A percentile compares a stretch with the other conserved stretches of the same genome.
Evolutionary conservation across 2,797 vertebrate species (phyloP).

Genomic region (Acipenser ruthenus): DNA sequence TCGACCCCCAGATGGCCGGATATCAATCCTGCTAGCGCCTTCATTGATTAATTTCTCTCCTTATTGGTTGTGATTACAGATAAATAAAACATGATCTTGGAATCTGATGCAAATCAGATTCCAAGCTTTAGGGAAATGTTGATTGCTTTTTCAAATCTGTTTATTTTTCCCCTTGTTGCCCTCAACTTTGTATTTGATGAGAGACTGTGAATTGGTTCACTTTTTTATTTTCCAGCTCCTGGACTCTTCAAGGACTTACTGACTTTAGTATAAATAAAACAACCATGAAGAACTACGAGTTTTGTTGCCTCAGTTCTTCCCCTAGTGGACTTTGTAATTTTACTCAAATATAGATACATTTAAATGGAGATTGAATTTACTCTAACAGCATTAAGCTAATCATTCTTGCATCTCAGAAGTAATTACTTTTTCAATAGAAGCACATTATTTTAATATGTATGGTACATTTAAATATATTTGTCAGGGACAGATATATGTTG

Average conservation of each 20-base stretch:
- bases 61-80: conserved; percentile 83
- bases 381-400: no score
- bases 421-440: no score
- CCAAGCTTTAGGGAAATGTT: conserved; percentile 60
- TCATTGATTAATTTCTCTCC: conserved; percentile 79
- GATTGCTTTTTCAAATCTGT: conserved; percentile 73
- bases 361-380: no score
- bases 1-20: conserved; percentile 81
- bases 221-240: conserved; percentile 34
- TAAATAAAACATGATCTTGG: conserved; percentile 77
- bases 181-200: conserved; percentile 51
- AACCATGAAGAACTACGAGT: conserved; percentile 8
- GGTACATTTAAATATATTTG: no score
- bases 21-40: conserved; percentile 65
- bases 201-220: conserved; percentile 28
- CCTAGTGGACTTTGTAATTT: conserved; percentile 31
- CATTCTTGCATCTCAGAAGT: no score
- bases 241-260: background rate
- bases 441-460: no score
- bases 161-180: conserved; percentile 62
- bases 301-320: conserved; percentile 25
- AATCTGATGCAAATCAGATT: conserved; percentile 71
- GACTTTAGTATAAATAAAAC: no score
- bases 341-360: conserved; percentile 25
- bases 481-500: no score